Percentiles rank a stretch among this genome's conserved stretches.
These are phyloP conservation scores for Fulica atra DNA, from an alignment of 2,113 vertebrate genomes.

Conservation along the genomic window DNA sequence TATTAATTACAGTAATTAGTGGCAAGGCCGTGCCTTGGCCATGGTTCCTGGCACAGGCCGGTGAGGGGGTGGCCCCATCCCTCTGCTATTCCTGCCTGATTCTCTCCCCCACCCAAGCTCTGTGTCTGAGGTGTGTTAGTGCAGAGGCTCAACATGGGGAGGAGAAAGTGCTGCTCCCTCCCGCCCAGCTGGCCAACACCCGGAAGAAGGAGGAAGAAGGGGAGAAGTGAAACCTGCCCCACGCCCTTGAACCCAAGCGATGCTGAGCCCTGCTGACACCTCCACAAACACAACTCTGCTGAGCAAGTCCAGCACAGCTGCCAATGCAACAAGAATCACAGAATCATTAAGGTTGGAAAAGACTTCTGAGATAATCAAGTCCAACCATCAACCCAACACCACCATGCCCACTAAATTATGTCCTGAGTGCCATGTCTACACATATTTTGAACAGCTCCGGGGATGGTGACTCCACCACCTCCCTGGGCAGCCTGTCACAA, in stretches of 20 bases:
- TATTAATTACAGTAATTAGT: background rate
- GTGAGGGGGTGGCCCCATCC: background rate
- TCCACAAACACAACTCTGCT: background rate
- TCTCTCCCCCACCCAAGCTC: background rate
- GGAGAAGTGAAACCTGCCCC: background rate
- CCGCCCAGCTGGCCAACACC: background rate
- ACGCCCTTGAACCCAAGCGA: background rate
- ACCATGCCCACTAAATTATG: no score
- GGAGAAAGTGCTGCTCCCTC: background rate
- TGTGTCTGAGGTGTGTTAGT: background rate
- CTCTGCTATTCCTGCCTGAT: background rate
- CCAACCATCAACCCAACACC: no score
- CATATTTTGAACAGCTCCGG: no score
- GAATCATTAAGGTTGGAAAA: no score
- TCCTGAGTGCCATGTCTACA: no score
- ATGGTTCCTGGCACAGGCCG: background rate
- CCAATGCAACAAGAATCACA: background rate
- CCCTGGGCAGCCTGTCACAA: no score
- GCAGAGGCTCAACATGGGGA: background rate
- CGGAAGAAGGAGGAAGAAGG: background rate
- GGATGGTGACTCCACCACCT: no score
- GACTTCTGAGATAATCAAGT: no score
- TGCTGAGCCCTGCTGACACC: background rate
- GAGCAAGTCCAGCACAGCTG: fast-evolving
- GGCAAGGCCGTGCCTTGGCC: background rate